These are phyloP conservation scores for Panulirus ornatus DNA, from an alignment of 1,140 invertebrate genomes.

Conservation along the genomic window DNA sequence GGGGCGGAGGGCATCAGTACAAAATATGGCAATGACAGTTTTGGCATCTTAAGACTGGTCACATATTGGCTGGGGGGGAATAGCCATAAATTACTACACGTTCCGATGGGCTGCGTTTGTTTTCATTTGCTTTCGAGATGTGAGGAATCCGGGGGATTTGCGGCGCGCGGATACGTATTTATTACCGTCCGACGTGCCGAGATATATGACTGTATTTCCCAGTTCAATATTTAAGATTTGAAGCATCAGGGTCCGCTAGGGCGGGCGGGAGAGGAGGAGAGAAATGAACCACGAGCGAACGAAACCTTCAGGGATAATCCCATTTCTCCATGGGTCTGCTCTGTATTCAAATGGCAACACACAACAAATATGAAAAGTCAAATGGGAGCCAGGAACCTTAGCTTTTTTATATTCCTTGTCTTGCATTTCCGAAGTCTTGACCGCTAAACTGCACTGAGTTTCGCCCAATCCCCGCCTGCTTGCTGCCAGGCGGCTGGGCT, in stretches of 20 bases:
- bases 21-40: constrained; percentile 74
- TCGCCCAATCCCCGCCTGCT: constrained; percentile 19
- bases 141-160: constrained; percentile 28
- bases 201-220: constrained; percentile 41
- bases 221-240: constrained; percentile 47
- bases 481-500: background rate
- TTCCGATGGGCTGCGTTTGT: constrained; percentile 63
- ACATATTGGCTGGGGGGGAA: constrained; percentile 71
- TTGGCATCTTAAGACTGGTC: constrained; percentile 74
- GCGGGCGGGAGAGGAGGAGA: constrained; percentile 12
- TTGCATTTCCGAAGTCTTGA: constrained; percentile 73
- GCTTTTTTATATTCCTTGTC: constrained; percentile 67
- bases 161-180: constrained; percentile 37
- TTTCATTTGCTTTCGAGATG: constrained; percentile 58
- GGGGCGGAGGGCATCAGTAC: constrained; percentile 66
- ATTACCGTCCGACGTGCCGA: constrained; percentile 17
- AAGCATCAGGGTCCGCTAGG: background rate
- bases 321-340: constrained; percentile 70
- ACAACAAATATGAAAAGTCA: constrained; percentile 75
- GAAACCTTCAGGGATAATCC: constrained; percentile 70
- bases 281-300: constrained; percentile 65
- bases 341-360: constrained; percentile 75
- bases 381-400: constrained; percentile 71
- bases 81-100: constrained; percentile 70
- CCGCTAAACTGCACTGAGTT: constrained; percentile 61